A percentile compares a stretch with the other conserved stretches of the same genome.
Conservation (phyloP, 2,888 invertebrate species). For the Troglohyphantes excavatus region DNA sequence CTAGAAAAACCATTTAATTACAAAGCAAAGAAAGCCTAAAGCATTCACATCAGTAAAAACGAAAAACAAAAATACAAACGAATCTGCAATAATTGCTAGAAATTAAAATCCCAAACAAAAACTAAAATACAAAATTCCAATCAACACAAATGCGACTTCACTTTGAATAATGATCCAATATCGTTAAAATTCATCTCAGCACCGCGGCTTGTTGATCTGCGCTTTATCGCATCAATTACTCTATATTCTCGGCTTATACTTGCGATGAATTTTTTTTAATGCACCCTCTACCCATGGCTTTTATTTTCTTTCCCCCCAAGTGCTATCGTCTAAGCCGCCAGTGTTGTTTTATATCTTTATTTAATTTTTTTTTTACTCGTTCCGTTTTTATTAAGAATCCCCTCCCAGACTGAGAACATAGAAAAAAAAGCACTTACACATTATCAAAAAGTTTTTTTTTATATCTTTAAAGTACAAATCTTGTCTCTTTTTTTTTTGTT, state of each 20-base stretch:
- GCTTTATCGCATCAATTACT: conserved; percentile 13
- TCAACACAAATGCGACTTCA: background rate
- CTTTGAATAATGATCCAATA: background rate
- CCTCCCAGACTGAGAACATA: background rate
- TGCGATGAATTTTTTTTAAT: background rate
- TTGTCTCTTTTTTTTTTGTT: background rate
- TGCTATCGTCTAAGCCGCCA: background rate
- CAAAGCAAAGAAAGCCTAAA: too few relatives aligned
- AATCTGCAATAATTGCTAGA: too few relatives aligned
- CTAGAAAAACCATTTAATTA: too few relatives aligned
- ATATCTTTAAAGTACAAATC: background rate
- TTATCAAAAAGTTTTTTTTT: conserved; percentile 33
- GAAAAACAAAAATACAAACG: too few relatives aligned
- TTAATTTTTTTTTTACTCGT: background rate
- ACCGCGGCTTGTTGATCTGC: conserved; percentile 26
- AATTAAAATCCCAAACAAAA: background rate
- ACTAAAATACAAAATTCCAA: background rate
- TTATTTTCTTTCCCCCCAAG: background rate
- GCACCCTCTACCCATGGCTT: background rate
- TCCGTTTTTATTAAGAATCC: conserved; percentile 9
- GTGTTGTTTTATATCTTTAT: background rate
- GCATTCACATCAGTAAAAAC: too few relatives aligned
- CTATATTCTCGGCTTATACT: background rate
- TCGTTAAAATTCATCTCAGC: background rate
- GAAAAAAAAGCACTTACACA: conserved; percentile 21